phyloP scores from a whole-genome alignment of 2,888 invertebrate genomes.

The Frankliniella fusca region DNA sequence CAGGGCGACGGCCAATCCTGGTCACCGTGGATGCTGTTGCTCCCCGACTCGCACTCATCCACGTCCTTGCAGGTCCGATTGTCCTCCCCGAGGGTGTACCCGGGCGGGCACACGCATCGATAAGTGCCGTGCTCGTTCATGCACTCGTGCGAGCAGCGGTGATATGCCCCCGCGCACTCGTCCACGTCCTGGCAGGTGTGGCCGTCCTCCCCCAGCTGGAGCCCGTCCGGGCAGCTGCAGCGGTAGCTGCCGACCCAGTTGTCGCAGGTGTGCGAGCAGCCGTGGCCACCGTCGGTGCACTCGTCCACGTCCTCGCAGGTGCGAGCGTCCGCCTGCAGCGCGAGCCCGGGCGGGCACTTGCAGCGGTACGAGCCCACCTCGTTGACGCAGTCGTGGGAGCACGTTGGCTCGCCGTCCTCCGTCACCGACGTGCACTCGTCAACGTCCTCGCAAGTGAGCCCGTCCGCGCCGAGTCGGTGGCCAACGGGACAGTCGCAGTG shows the following conservation, averaged over 20 bases:
- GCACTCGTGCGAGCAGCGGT: slow-evolving; percentile 57
- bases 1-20: slow-evolving; percentile 45
- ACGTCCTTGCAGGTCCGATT: slow-evolving; percentile 45
- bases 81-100: slow-evolving; percentile 36
- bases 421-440: slow-evolving; percentile 56
- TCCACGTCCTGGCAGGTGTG: slow-evolving; percentile 55
- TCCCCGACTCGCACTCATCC: slow-evolving; percentile 53
- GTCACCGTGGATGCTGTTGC: slow-evolving; percentile 42
- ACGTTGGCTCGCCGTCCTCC: slow-evolving; percentile 61
- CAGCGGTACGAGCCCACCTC: slow-evolving; percentile 57
- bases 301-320: slow-evolving; percentile 56
- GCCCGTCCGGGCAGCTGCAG: slow-evolving; percentile 40
- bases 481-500: slow-evolving; percentile 57
- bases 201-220: slow-evolving; percentile 51
- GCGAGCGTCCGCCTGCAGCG: slow-evolving; percentile 54
- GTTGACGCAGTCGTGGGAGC: slow-evolving; percentile 60
- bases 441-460: slow-evolving; percentile 54
- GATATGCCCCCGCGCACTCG: slow-evolving; percentile 53
- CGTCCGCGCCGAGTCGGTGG: slow-evolving; percentile 54
- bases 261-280: slow-evolving; percentile 37
- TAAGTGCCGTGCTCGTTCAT: slow-evolving; percentile 54
- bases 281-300: slow-evolving; percentile 48
- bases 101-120: slow-evolving; percentile 39
- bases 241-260: slow-evolving; percentile 42
- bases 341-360: slow-evolving; percentile 57